Evolutionary conservation across 2,888 invertebrate species (phyloP).

Genomic region (Drosophila heteroneura): DNA sequence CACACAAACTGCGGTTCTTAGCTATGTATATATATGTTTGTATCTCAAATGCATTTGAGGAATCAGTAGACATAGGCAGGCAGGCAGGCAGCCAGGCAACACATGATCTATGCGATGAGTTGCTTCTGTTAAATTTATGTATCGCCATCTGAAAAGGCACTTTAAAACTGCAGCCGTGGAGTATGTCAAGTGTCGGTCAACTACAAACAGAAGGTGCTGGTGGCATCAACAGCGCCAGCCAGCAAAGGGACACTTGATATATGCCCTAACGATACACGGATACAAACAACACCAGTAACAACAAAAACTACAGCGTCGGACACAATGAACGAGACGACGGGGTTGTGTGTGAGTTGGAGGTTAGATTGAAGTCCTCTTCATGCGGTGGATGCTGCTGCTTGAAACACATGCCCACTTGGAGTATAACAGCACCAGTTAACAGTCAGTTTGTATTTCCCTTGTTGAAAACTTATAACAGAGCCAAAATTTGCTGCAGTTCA

Average conservation of each 20-base stretch:
- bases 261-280: constrained; percentile 26
- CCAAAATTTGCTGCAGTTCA: background rate
- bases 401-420: constrained; percentile 25
- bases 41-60: constrained; percentile 13
- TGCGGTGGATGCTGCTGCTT: constrained; percentile 17
- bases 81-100: constrained; percentile 5
- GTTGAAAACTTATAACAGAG: background rate
- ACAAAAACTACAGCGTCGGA: constrained; percentile 3
- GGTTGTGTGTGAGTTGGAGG: constrained; percentile 2
- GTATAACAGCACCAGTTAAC: constrained; percentile 8
- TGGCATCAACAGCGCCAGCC: constrained; percentile 13
- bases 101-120: constrained; percentile 49
- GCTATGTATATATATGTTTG: background rate
- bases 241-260: constrained; percentile 49
- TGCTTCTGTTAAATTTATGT: constrained; percentile 59
- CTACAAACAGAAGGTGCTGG: constrained; percentile 53
- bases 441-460: constrained; percentile 3
- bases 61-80: constrained; percentile 1
- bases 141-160: constrained; percentile 25
- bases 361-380: constrained; percentile 14
- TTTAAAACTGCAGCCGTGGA: constrained; percentile 44
- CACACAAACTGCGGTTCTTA: constrained; percentile 10
- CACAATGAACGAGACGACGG: constrained; percentile 2
- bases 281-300: constrained; percentile 17
- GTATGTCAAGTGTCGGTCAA: constrained; percentile 68